Conservation (phyloP, 2,888 invertebrate species). For the Tetragnatha montana region DNA sequence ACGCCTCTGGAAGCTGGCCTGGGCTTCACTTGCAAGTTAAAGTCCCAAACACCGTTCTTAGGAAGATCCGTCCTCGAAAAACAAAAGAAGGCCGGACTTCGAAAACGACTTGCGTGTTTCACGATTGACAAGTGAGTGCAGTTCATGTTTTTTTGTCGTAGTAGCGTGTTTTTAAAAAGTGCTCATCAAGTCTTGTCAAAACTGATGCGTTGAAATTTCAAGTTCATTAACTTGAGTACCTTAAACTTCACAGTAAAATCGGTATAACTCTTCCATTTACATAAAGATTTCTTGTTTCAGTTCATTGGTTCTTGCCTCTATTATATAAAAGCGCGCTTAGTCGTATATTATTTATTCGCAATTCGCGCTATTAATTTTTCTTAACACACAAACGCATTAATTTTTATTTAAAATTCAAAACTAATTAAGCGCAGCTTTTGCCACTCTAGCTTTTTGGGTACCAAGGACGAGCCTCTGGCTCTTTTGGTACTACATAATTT, state of each 20-base stretch:
- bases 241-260: neutral
- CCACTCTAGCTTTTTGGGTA: too few species aligned
- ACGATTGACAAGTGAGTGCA: slow-evolving; percentile 75
- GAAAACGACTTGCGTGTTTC: slow-evolving; percentile 82
- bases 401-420: too few species aligned
- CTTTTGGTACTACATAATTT: too few species aligned
- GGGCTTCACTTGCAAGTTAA: slow-evolving; percentile 84
- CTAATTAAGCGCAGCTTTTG: too few species aligned
- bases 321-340: too few species aligned
- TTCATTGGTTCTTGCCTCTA: too few species aligned
- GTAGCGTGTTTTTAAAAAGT: neutral
- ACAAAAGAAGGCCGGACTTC: slow-evolving; percentile 81
- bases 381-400: too few species aligned
- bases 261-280: too few species aligned
- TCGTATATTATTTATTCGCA: too few species aligned
- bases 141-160: neutral
- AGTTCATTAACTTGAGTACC: neutral
- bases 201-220: neutral
- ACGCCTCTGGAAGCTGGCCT: slow-evolving; percentile 91
- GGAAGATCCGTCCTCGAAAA: slow-evolving; percentile 85
- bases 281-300: too few species aligned
- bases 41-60: slow-evolving; percentile 83
- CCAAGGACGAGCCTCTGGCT: too few species aligned
- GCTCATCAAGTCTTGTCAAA: neutral
- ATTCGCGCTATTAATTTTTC: too few species aligned